phyloP scores from a whole-genome alignment of 2,113 vertebrate species.

The Austrofundulus limnaeus region DNA sequence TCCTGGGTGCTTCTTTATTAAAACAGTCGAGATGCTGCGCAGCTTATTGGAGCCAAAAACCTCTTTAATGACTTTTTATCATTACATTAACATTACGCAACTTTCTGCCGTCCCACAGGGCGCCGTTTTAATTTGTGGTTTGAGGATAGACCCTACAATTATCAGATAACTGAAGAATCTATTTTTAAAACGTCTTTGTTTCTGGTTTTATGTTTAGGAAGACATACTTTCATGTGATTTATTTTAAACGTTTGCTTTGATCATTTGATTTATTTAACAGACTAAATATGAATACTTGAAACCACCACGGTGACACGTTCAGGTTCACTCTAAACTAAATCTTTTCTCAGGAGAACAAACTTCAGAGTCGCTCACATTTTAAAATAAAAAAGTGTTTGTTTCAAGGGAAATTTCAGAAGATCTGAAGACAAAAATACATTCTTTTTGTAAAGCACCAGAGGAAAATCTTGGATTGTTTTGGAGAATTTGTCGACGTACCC shows the following conservation, averaged over 20 bases:
- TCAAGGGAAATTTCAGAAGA: conserved; percentile 26
- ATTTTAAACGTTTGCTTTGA: conserved; percentile 32
- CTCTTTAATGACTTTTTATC: background rate
- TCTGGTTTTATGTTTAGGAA: background rate
- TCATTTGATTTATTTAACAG: conserved; percentile 43
- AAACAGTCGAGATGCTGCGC: too few species aligned
- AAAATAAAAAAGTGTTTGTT: conserved; percentile 33
- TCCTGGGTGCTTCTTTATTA: too few species aligned
- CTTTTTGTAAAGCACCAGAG: conserved; percentile 16
- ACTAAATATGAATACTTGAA: conserved; percentile 36
- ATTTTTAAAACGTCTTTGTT: too few species aligned
- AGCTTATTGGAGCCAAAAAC: too few species aligned
- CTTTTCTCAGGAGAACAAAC: conserved; percentile 20
- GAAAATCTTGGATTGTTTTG: too few species aligned
- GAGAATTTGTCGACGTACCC: too few species aligned
- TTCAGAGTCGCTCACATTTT: conserved; percentile 21
- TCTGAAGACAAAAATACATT: conserved; percentile 10
- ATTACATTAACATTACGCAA: background rate
- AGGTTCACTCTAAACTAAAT: background rate
- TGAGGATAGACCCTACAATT: too few species aligned
- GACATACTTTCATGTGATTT: conserved; percentile 32
- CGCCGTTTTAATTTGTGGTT: too few species aligned
- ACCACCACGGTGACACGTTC: conserved; percentile 6
- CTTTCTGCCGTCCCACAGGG: background rate
- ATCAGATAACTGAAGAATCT: too few species aligned